Conservation (phyloP, 2,797 vertebrate genomes). For the Cynopterus sphinx region DNA sequence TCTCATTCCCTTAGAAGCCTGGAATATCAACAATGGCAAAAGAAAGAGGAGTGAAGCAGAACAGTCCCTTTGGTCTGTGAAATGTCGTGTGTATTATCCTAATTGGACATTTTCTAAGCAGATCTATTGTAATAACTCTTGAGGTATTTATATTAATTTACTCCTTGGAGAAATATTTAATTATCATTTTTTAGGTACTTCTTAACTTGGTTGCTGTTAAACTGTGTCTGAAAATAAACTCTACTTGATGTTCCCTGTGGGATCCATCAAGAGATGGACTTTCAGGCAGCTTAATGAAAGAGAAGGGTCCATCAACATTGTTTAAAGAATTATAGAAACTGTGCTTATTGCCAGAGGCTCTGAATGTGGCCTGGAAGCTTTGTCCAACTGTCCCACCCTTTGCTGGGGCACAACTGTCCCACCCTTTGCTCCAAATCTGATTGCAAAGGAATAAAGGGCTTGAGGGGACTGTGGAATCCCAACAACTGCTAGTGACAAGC, state of each 20-base stretch:
- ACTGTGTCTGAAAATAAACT: constrained; percentile 83
- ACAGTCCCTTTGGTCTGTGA: constrained; percentile 13
- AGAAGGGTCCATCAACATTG: constrained; percentile 77
- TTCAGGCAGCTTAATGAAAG: constrained; percentile 84
- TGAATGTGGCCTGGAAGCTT: constrained; percentile 51
- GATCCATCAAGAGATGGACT: constrained; percentile 78
- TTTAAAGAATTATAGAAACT: constrained; percentile 76
- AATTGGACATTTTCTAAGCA: constrained; percentile 59
- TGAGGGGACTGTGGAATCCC: background rate
- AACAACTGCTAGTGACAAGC: constrained; percentile 48
- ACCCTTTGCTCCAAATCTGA: constrained; percentile 34
- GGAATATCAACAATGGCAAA: background rate
- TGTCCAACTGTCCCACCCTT: background rate
- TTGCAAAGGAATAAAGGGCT: constrained; percentile 18
- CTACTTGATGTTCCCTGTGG: constrained; percentile 82
- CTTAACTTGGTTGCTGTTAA: constrained; percentile 79
- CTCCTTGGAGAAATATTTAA: constrained; percentile 69
- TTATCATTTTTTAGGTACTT: constrained; percentile 78
- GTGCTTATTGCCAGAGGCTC: constrained; percentile 79
- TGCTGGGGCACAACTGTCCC: background rate
- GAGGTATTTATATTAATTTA: constrained; percentile 75
- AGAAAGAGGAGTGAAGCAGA: background rate
- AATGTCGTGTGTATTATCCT: constrained; percentile 54
- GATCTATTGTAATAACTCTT: constrained; percentile 44
- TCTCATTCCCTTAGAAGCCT: background rate